A percentile compares a stretch with the other conserved stretches of the same genome.
These are phyloP conservation scores for Porites lutea DNA, from an alignment of 64 coral and sea anemone species.

Conservation along the genomic window DNA sequence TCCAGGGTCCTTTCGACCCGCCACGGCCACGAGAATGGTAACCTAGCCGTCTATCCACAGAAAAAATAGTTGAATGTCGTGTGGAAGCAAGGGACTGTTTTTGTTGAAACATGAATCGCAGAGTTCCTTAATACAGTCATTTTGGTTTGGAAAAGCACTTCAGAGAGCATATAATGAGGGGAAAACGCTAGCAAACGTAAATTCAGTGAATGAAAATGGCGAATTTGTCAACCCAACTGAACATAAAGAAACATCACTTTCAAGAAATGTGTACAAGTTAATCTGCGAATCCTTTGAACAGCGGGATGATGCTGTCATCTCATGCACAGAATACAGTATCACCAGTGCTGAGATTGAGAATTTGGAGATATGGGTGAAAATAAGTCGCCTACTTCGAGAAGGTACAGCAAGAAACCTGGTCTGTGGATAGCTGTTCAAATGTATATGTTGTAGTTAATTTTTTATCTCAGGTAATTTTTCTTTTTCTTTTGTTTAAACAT, in stretches of 20 bases:
- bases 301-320: not conserved
- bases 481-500: too few relatives aligned
- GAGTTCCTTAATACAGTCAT: slow-evolving; percentile 37
- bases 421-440: too few relatives aligned
- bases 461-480: too few relatives aligned
- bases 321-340: slow-evolving; percentile 18
- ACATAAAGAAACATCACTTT: slow-evolving; percentile 15
- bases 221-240: not conserved
- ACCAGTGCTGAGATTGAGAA: not conserved
- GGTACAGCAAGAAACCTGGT: not conserved
- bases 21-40: too few relatives aligned
- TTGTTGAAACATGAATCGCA: not conserved
- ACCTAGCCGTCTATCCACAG: too few relatives aligned
- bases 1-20: too few relatives aligned
- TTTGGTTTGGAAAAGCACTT: slow-evolving; percentile 58
- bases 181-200: not conserved
- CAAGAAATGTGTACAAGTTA: slow-evolving; percentile 21
- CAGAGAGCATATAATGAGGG: not conserved
- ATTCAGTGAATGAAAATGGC: not conserved
- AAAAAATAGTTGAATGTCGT: too few relatives aligned
- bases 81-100: not conserved
- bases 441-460: too few relatives aligned
- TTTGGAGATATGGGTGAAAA: slow-evolving; percentile 49
- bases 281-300: slow-evolving; percentile 24
- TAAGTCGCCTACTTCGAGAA: slow-evolving; percentile 47